Conservation (phyloP, 2,797 vertebrate species). For the Scleropages formosus region DNA sequence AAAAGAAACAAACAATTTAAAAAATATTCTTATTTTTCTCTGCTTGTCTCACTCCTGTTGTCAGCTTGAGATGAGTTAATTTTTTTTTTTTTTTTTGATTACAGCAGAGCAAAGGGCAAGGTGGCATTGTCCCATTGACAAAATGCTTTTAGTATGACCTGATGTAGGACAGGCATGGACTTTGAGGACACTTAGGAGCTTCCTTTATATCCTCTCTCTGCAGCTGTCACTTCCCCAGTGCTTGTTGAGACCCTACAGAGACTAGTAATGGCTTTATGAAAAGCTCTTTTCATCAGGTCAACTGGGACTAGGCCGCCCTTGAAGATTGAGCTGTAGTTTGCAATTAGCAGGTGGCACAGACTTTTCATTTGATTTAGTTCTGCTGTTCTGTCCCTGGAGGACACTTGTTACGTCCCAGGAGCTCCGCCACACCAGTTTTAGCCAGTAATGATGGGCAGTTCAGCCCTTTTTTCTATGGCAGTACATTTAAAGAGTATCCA, state of each 20-base stretch:
- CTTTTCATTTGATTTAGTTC: slow-evolving; percentile 19
- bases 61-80: no score
- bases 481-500: no score
- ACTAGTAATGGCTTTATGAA: slow-evolving; percentile 21
- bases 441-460: background rate
- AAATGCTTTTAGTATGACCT: slow-evolving; percentile 22
- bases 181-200: slow-evolving; percentile 7
- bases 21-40: no score
- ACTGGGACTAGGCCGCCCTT: slow-evolving; percentile 7
- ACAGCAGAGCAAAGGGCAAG: background rate
- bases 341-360: slow-evolving; percentile 4
- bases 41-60: no score
- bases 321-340: slow-evolving; percentile 3
- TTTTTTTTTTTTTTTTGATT: no score
- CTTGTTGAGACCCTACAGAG: slow-evolving; percentile 21
- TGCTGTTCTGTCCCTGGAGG: background rate
- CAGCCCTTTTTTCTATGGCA: no score
- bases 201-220: slow-evolving; percentile 3
- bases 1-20: background rate
- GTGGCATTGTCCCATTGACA: background rate
- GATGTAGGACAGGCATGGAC: background rate
- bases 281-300: slow-evolving; percentile 19
- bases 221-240: slow-evolving; percentile 5
- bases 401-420: background rate
- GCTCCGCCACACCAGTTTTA: background rate